Percentiles rank a stretch among this genome's conserved stretches.
Conservation (phyloP, 1,140 invertebrate genomes). For the Panulirus ornatus region DNA sequence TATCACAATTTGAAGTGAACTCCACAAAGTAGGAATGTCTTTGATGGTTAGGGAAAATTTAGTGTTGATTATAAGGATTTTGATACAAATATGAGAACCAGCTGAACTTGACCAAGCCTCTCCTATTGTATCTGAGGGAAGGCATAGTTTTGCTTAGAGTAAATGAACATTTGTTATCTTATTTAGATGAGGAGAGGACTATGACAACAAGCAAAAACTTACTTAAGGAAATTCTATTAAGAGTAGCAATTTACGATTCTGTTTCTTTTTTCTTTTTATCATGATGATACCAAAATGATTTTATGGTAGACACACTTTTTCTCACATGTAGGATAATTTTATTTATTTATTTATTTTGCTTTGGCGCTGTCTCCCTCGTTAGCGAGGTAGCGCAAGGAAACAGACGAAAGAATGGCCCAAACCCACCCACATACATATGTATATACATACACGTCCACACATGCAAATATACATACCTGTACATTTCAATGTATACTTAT, state of each 20-base stretch:
- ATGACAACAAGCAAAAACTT: neutral
- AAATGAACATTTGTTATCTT: neutral
- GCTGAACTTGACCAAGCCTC: neutral
- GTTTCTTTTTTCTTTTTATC: neutral
- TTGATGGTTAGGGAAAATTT: no score
- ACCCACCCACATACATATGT: conserved; percentile 40
- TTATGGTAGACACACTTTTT: no score
- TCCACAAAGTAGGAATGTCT: no score
- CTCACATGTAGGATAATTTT: no score
- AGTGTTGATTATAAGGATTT: neutral
- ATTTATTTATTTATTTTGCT: no score
- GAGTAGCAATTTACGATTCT: neutral
- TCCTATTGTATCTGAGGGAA: neutral
- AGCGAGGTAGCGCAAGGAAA: no score
- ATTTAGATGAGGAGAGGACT: neutral
- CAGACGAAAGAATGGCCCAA: no score
- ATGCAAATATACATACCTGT: no score
- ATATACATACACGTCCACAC: conserved; percentile 5
- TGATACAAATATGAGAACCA: neutral
- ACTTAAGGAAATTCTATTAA: neutral
- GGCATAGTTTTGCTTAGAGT: neutral
- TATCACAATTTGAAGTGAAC: no score
- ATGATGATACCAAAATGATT: neutral
- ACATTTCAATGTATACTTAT: no score
- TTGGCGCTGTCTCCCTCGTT: no score